phyloP scores from a whole-genome alignment of 2,888 invertebrate genomes.

The Diogma glabrata region DNA sequence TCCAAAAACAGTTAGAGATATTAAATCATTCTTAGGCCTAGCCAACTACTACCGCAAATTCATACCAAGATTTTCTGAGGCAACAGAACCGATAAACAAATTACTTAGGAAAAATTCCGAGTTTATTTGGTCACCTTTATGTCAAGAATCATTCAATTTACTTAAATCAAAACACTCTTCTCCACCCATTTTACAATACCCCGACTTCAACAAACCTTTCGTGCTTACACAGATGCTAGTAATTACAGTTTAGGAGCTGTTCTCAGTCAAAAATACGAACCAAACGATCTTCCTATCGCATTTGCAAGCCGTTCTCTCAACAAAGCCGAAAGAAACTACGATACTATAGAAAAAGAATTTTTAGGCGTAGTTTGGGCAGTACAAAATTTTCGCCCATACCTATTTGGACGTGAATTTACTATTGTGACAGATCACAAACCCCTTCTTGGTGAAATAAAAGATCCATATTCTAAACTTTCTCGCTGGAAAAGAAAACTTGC shows the following conservation, averaged over 20 bases:
- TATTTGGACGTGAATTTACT: no score
- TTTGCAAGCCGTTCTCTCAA: constrained; percentile 26
- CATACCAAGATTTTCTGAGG: constrained; percentile 11
- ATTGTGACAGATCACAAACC: neutral
- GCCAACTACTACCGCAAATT: constrained; percentile 8
- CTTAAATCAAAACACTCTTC: no score
- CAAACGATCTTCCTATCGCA: constrained; percentile 12
- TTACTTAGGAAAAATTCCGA: neutral
- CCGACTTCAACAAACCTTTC: no score
- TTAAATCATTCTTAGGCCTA: neutral
- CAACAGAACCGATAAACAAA: neutral
- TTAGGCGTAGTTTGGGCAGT: constrained; percentile 19
- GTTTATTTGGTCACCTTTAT: neutral
- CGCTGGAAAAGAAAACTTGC: no score
- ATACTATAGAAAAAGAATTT: constrained; percentile 26
- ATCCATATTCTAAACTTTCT: no score
- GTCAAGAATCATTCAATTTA: neutral
- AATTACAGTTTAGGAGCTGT: neutral
- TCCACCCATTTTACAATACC: no score
- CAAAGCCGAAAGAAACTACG: constrained; percentile 28
- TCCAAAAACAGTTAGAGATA: neutral
- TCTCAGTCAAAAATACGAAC: neutral
- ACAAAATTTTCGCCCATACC: constrained; percentile 29
- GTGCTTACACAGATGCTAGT: neutral
- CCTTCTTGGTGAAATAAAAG: neutral